Base-by-base conservation (phyloP, 2,797 vertebrate species). In the Podarcis lilfordi region DNA sequence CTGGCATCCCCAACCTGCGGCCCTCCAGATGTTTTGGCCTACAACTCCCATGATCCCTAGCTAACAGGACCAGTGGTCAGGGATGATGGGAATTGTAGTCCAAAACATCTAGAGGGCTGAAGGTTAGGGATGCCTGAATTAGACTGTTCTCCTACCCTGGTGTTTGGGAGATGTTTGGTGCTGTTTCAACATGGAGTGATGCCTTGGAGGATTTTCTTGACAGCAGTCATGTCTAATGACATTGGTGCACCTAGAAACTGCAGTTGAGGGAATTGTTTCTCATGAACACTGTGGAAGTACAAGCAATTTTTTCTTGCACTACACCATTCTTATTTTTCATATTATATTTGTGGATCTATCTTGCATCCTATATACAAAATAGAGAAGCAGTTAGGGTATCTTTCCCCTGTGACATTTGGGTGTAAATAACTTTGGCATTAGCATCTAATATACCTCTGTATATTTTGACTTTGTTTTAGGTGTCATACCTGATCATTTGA, bases 401-500 rank as follows among this genome's bases (percentile, higher is more conserved):
- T 89, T 91, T 37, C 29, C n/a, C 23, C 88, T 92, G 74, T 40
- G 87, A 1, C 66, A 85, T 88, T 89, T 8, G 10, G 78, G 75
- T 93, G 61, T 81, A 91, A 92, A 85, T 87, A 37, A 86, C 37
- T 37, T 82, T 82, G 27, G 11, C 83, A 50, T 0, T 45, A 87
- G 72, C 35, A 43, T 85, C 7, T 74, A 32, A 93, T 77, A 68
- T 94, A 66, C 82, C 90, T 88, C 84, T 93, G 43, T 0, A 0
- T 86, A 93, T 94, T 66, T 92, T 92, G 72, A 86, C 80, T 21
- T 90, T 90, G 78, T 90, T 84, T 9, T 92, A 99, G 98, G 98
- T 82, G 98, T 98, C 85, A 99, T 99, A 96, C 98, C 98, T 61
- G 98, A 99, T 91, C 98, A 97, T 93, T 96, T 99, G 96, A 98